A percentile compares a stretch with the other conserved stretches of the same genome.
Conservation (phyloP, 2,797 vertebrate genomes). For the Sandelia bainsii region DNA sequence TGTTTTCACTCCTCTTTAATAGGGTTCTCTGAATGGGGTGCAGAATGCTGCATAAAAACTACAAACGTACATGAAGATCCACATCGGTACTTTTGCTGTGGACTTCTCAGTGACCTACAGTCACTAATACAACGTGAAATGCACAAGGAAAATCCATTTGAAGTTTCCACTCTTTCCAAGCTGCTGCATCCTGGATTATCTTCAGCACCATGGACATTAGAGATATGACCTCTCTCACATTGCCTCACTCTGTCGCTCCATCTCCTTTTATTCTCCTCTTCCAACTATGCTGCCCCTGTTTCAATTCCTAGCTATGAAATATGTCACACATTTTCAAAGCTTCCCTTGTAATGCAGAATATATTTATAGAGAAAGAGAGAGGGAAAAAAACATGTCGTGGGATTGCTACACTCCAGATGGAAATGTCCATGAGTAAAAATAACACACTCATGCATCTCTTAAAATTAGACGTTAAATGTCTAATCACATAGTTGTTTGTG, state of each 20-base stretch:
- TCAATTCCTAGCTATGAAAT: slow-evolving; percentile 12
- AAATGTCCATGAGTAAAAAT: slow-evolving; percentile 48
- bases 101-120: not conserved
- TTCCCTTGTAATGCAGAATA: not conserved
- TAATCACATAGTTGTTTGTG: slow-evolving; percentile 7
- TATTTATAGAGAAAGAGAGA: slow-evolving; percentile 3
- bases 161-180: slow-evolving; percentile 24
- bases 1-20: not conserved
- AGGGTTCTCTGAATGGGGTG: not conserved
- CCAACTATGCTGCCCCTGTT: not conserved
- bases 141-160: slow-evolving; percentile 39
- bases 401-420: slow-evolving; percentile 37
- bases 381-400: not conserved
- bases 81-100: no score
- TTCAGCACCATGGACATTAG: not conserved
- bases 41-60: slow-evolving; percentile 5
- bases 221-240: slow-evolving; percentile 14
- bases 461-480: slow-evolving; percentile 32
- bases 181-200: slow-evolving; percentile 1
- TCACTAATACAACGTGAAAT: slow-evolving; percentile 14
- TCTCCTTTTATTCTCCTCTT: not conserved
- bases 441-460: slow-evolving; percentile 27
- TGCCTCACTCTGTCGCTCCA: not conserved
- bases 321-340: slow-evolving; percentile 20
- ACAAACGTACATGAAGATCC: no score